A percentile compares a stretch with the other conserved stretches of the same genome.
These are phyloP conservation scores for Himalopsyche japonica DNA, from an alignment of 2,888 invertebrate species.

Conservation along the genomic window DNA sequence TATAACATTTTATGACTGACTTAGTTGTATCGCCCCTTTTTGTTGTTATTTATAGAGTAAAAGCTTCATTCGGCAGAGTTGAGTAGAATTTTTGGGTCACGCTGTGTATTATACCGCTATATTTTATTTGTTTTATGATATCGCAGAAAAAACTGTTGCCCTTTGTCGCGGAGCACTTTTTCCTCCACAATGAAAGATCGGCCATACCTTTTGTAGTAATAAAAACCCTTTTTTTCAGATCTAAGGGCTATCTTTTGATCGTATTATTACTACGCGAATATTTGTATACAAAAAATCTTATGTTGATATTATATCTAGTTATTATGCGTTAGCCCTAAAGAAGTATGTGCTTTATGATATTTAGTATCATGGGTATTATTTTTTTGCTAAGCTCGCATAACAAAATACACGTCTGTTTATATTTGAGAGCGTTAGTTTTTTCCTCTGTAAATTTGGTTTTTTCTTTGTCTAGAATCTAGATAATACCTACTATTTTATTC, in stretches of 20 bases:
- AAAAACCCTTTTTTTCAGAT: neutral
- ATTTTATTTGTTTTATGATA: conserved; percentile 1
- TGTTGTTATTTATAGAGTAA: neutral
- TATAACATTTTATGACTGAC: neutral
- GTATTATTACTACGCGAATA: neutral
- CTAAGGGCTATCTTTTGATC: neutral
- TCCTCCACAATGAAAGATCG: neutral
- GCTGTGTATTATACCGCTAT: neutral
- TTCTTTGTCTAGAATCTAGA: no score
- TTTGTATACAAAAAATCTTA: neutral
- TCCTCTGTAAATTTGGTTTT: no score
- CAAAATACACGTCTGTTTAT: no score
- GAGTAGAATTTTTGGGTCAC: neutral
- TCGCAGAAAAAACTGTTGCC: neutral
- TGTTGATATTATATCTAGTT: neutral
- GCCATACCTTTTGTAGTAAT: neutral
- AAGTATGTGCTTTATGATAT: no score
- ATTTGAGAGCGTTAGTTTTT: no score
- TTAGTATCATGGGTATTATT: no score
- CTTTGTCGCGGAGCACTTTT: neutral
- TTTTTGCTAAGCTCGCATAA: no score
- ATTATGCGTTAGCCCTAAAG: neutral
- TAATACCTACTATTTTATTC: no score
- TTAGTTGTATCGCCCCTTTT: neutral
- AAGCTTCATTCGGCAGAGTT: neutral